Evolutionary conservation across 2,113 vertebrate genomes (phyloP), one percentile per base, ranked within the genome.

Genomic region (Pseudorasbora parva): DNA sequence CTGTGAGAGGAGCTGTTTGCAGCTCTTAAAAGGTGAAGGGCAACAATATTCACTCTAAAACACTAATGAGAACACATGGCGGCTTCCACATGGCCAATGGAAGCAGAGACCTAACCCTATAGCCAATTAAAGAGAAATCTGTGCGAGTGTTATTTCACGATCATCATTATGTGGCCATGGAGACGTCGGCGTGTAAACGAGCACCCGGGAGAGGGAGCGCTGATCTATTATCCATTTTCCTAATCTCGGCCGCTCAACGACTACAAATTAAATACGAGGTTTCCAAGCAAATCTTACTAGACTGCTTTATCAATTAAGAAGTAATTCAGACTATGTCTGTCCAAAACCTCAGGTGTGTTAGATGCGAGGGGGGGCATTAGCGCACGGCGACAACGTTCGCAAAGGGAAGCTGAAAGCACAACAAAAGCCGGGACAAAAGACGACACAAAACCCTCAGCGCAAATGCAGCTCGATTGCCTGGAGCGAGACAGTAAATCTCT

Each of bases 21-120:
- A 21, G 59, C 85, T 81, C 85, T 82, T 74, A 68, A 86, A 80
- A 41, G 86, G 76, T 80, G 51, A 11, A 51, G 85, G 86, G 62
- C 81, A 74, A 82, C 78, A 51, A 81, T 59, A 74, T 82, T 69
- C 62, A 27, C 76, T 68, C 83, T 81, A 68, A 71, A 86, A 68
- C 57, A 62, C 86, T 85, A 88, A 89, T 88, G 85, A 84, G 87
- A 82, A 87, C 83, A 81, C 72, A 78, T 27, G 64, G 77, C 54
- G 33, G 73, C 80, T 4, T 41, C 41, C 64, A 19, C 41, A 30
- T 25, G 25, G 43, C 33, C 33, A 74, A n/a, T 73, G 21, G 30
- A 66, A 68, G 54, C 25, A 1, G n/a, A 72, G 37, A 33, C 21
- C 23, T 60, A 60, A 75, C 66, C 80, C 60, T 47, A 75, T 8